phyloP scores from a whole-genome alignment of 2,113 vertebrate species.

The Alaudala cheleensis region DNA sequence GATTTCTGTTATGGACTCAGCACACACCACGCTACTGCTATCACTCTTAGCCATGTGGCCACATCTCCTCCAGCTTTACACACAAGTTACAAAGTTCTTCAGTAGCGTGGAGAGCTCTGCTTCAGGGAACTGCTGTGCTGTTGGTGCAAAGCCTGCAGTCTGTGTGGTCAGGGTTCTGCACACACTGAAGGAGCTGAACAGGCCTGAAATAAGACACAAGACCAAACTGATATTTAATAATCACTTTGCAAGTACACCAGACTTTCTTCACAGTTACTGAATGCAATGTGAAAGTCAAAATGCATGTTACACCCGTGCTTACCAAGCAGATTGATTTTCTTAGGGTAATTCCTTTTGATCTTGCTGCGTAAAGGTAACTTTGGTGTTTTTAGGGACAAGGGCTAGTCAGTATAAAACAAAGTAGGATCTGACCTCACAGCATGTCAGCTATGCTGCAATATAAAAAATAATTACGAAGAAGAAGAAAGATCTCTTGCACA shows the following conservation, averaged over 20 bases:
- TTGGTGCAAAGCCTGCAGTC: constrained; percentile 62
- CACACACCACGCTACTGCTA: background rate
- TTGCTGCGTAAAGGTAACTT: background rate
- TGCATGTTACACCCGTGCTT: background rate
- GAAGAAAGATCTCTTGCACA: background rate
- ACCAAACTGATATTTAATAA: background rate
- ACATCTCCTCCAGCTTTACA: background rate
- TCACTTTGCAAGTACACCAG: background rate
- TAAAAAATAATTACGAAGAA: background rate
- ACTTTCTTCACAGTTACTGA: background rate
- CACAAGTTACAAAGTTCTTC: background rate
- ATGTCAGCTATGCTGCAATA: background rate
- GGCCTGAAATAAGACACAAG: constrained; percentile 70
- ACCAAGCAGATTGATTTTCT: background rate
- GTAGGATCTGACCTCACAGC: background rate
- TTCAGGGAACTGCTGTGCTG: background rate
- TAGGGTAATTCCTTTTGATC: background rate
- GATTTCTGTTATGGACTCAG: background rate
- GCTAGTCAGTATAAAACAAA: background rate
- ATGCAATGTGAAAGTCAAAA: background rate
- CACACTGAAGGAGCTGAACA: constrained; percentile 81
- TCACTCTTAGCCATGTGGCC: background rate
- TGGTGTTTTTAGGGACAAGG: background rate
- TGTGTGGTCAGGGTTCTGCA: constrained; percentile 61
- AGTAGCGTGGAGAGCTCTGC: accelerated